These are phyloP conservation scores for Fregetta grallaria DNA, from an alignment of 2,113 vertebrate species.

Conservation along the genomic window DNA sequence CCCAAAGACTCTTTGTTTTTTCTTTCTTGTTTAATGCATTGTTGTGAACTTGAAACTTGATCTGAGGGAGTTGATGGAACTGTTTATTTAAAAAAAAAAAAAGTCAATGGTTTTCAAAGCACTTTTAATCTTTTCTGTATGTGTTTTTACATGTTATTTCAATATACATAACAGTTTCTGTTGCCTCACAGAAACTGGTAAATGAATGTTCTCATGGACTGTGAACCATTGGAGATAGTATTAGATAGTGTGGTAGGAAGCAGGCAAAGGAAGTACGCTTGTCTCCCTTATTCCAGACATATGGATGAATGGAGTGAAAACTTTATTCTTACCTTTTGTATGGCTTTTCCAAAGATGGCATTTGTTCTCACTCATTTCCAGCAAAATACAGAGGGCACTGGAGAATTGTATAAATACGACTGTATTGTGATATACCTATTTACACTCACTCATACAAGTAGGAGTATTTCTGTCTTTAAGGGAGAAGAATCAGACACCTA, in stretches of 20 bases:
- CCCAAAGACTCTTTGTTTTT: background rate
- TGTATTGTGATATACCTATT: background rate
- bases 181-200: background rate
- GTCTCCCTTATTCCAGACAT: background rate
- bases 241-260: background rate
- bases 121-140: background rate
- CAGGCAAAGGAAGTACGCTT: background rate
- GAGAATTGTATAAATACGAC: fast-evolving
- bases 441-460: background rate
- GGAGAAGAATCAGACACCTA: background rate
- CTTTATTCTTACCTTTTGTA: background rate
- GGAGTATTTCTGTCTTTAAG: background rate
- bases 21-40: background rate
- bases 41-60: background rate
- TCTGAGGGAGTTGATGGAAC: background rate
- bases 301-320: background rate
- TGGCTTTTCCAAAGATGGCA: background rate
- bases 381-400: background rate
- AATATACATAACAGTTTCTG: background rate
- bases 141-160: background rate
- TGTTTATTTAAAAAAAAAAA: background rate
- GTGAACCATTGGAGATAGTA: background rate
- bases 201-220: background rate
- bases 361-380: background rate
- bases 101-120: background rate